Evolutionary conservation across 2,797 vertebrate genomes (phyloP), one percentile per base, ranked within the genome.

Genomic region (Eulemur coronatus): DNA sequence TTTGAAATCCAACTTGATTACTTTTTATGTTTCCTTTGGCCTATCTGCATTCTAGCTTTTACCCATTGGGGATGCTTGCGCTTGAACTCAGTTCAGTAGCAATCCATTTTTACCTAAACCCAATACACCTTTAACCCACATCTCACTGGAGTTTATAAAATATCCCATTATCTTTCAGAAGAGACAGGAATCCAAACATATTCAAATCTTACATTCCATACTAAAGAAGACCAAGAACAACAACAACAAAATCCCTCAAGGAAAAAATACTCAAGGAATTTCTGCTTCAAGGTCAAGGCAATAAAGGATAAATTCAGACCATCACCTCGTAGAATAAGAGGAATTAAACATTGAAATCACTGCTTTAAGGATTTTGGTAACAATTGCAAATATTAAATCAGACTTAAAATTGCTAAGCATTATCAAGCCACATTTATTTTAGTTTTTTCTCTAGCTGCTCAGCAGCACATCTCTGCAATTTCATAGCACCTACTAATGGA

Each of bases 301-400:
- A 48, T 0, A 80, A 10, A 73, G 50, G 48, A 90, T n/a, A 73
- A 91, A 97, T 13, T 76, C 30, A 94, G 80, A 91, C 88, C 0
- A 4, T 72, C 89, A 82, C 67, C 72, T 92, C 89, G 92, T 43
- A 92, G 86, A 82, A 91, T 63, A 94, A 91, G 89, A 81, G 69
- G 63, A 97, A 98, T 97, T 97, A 97, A 98, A 95, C 89, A 72
- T 33, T 55, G 92, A 97, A 97, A 85, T 93, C 86, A 48, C 84
- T 96, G 95, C 90, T 95, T 96, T 87, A 97, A 97, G 94, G 89
- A 88, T 97, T 98, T 95, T 59, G 85, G 72, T 96, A 97, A 97
- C 82, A 89, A 63, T 0, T 22, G 94, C 95, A 97, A 98, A 96
- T 89, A 97, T 76, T 95, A 97, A 97, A 97, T 87, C 79, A 88